phyloP scores from a whole-genome alignment of 2,797 vertebrate species.

The Pseudochirops cupreus region DNA sequence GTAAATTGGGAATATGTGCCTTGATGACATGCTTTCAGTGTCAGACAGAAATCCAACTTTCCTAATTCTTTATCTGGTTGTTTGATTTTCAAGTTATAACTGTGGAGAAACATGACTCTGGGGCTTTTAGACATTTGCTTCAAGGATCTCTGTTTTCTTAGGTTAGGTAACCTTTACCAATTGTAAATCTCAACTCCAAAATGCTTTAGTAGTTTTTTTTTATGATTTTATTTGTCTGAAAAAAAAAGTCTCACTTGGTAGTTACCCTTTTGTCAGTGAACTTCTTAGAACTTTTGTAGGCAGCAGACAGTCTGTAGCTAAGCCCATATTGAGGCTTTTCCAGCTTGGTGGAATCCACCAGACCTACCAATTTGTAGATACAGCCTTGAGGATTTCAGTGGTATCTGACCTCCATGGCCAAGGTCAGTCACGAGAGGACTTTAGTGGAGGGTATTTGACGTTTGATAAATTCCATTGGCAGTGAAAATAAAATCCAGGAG shows the following conservation, averaged over 20 bases:
- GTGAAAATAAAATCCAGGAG: neutral
- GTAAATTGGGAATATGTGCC: neutral
- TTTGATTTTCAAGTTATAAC: constrained; percentile 17
- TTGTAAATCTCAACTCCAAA: neutral
- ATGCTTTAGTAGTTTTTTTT: neutral
- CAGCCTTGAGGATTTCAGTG: neutral
- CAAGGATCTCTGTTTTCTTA: neutral
- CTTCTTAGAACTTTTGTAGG: neutral
- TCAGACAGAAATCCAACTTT: neutral
- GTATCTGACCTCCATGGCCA: neutral
- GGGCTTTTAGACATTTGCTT: neutral
- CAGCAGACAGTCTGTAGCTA: neutral
- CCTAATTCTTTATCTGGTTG: neutral
- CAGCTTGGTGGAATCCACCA: neutral
- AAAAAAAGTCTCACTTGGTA: neutral
- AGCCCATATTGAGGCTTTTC: neutral
- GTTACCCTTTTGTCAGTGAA: neutral
- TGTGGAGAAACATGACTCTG: constrained; percentile 6
- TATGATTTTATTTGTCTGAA: neutral
- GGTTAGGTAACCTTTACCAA: neutral
- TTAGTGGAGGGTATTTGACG: neutral
- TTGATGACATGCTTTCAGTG: neutral
- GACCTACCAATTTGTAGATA: neutral
- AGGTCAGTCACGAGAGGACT: neutral
- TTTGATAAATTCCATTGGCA: neutral